Conservation (phyloP, 2,888 invertebrate species). For the Mimumesa dahlbomi region DNA sequence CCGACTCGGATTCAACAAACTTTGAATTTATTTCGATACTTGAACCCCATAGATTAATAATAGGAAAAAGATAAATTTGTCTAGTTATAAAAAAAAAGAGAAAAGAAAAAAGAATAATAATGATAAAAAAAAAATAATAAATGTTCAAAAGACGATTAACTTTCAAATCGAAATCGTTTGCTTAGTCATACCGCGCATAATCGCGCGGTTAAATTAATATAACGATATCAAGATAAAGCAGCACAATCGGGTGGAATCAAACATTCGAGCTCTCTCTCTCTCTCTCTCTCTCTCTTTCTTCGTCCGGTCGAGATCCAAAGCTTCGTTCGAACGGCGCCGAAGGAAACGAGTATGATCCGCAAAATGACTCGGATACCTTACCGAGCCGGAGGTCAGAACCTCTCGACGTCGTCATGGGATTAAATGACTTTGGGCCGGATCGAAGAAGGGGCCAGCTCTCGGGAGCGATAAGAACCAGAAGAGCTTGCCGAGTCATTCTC, state of each 20-base stretch:
- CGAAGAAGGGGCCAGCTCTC: conserved; percentile 56
- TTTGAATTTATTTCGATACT: too few relatives aligned
- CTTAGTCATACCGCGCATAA: conserved; percentile 24
- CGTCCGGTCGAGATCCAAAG: background rate
- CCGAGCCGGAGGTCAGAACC: conserved; percentile 46
- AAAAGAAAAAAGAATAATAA: background rate
- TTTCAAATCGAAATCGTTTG: background rate
- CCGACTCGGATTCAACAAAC: too few relatives aligned
- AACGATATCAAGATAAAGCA: conserved; percentile 16
- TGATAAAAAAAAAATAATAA: too few relatives aligned
- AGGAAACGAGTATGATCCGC: conserved; percentile 32
- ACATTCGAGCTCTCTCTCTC: background rate
- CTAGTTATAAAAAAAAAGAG: background rate
- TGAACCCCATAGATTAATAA: too few relatives aligned
- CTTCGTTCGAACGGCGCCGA: background rate
- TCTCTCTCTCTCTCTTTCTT: conserved; percentile 6
- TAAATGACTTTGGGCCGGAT: conserved; percentile 73
- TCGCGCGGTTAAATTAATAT: conserved; percentile 33
- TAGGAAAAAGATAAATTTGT: too few relatives aligned
- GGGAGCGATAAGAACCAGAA: conserved; percentile 61
- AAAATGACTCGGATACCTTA: conserved; percentile 46
- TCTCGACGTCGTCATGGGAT: conserved; percentile 74
- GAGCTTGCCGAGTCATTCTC: conserved; percentile 72
- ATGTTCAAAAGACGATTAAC: background rate
- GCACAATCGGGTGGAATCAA: conserved; percentile 19